Base-by-base conservation (phyloP, 2,888 invertebrate species). In the Sinelater perroti region DNA sequence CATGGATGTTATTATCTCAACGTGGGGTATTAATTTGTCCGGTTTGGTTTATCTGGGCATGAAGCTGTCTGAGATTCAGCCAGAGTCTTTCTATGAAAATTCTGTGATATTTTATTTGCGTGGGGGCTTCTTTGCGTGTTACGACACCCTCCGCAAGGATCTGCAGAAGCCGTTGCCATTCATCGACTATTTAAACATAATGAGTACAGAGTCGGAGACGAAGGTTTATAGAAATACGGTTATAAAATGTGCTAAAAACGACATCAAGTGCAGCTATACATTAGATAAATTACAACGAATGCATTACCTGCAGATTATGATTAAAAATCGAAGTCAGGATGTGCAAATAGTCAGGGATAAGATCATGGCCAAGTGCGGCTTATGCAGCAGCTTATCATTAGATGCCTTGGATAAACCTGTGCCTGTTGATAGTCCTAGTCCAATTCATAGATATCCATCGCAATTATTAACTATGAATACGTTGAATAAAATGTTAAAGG, bases 41-140 rank as follows among this genome's bases (percentile, higher is more conserved):
- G 95, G 95, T 0, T 81, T 96, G 8, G 82, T 89, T 47, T 91
- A 89, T 69, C 82, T 91, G 33, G 88, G 90, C 42, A 85, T 86
- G 42, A 87, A 87, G 73, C 75, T 88, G 52, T 80, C 85, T 7
- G 83, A 83, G 65, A 85, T 87, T 70, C 85, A 87, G 31, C 86
- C 88, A 1, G 82, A 83, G 51, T 82, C 86, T 68, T 87, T 91
- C 67, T 83, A 83, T 72, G 80, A 83, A 38, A 87, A 91, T 74
- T 87, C 91, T 35, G 78, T 94, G 67, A 87, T 96, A 67, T 93
- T 96, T 77, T 89, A 91, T 80, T 87, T 95, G 84, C 90, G 90
- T 61, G 93, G 93, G 26, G 94, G 94, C 2, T 91, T 87, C 71
- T 96, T 95, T 74, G 89, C 90, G 28, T 82, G 83, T 63, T 75